These are phyloP conservation scores for Leptodirus hochenwartii DNA, from an alignment of 2,888 invertebrate genomes.

Conservation along the genomic window DNA sequence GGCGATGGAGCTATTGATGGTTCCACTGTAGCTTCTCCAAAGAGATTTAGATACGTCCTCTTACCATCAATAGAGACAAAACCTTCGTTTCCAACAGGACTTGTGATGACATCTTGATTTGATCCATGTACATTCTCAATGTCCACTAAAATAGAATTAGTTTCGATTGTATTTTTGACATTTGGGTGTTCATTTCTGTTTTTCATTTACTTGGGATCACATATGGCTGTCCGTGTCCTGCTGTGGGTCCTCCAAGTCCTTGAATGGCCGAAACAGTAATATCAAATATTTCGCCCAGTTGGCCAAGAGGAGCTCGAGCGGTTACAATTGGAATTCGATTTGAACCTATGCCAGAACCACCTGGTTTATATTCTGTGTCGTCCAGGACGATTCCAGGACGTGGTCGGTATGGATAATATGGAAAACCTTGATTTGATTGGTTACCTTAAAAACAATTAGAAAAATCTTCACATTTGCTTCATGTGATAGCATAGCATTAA, in stretches of 20 bases:
- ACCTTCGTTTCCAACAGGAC: conserved; percentile 61
- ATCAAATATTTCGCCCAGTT: conserved; percentile 64
- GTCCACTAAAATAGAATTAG: conserved; percentile 33
- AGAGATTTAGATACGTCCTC: conserved; percentile 71
- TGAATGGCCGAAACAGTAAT: conserved; percentile 78
- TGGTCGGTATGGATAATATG: conserved; percentile 47
- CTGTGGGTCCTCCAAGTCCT: conserved; percentile 46
- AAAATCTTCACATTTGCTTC: conserved; percentile 2
- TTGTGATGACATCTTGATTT: conserved; percentile 54
- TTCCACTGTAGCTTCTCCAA: conserved; percentile 40
- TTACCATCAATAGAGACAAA: conserved; percentile 87
- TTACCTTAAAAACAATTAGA: conserved; percentile 5
- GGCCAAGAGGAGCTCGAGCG: conserved; percentile 30
- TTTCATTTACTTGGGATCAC: conserved; percentile 30
- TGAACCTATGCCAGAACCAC: conserved; percentile 30
- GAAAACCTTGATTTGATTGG: conserved; percentile 24
- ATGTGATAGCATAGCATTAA: too few species aligned
- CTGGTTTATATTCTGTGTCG: conserved; percentile 63
- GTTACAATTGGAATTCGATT: conserved; percentile 26
- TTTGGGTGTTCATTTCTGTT: neutral
- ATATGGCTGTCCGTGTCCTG: conserved; percentile 29
- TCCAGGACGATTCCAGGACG: conserved; percentile 75
- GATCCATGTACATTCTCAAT: conserved; percentile 33
- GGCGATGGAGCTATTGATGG: conserved; percentile 17
- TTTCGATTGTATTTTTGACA: neutral